Conservation (phyloP, 2,888 invertebrate genomes). For the Euspilapteryx auroguttella region DNA sequence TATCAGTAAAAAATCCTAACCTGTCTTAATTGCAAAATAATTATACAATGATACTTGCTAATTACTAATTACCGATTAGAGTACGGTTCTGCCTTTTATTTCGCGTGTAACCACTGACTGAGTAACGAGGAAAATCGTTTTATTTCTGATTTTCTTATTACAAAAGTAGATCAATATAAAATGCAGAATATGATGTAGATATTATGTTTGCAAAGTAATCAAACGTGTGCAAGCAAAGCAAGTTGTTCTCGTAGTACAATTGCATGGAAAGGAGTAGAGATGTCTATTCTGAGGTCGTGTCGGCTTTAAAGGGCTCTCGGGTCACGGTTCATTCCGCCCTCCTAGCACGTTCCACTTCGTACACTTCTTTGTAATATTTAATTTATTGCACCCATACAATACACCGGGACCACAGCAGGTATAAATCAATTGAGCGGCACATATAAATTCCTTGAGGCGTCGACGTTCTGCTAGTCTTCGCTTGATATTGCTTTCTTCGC, state of each 20-base stretch:
- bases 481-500: constrained; percentile 3
- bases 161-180: too few species aligned
- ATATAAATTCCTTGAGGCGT: constrained; percentile 3
- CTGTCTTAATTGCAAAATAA: constrained; percentile 16
- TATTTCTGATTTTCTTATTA: too few species aligned
- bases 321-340: constrained; percentile 37
- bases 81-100: too few species aligned
- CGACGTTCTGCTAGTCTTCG: background rate
- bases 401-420: constrained; percentile 1
- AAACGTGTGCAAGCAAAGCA: too few species aligned
- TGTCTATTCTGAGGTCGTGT: constrained; percentile 12
- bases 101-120: too few species aligned
- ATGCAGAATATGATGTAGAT: too few species aligned
- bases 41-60: constrained; percentile 6
- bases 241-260: too few species aligned
- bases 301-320: constrained; percentile 10
- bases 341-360: constrained; percentile 25
- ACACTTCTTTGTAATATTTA: constrained; percentile 15
- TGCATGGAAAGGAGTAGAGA: background rate
- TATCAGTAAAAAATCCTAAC: constrained; percentile 11
- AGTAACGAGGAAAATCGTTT: too few species aligned
- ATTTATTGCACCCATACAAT: constrained; percentile 5
- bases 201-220: too few species aligned
- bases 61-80: too few species aligned
- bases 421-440: constrained; percentile 4